Evolutionary conservation across 2,797 vertebrate species (phyloP).

Genomic region (Aeoliscus strigatus): DNA sequence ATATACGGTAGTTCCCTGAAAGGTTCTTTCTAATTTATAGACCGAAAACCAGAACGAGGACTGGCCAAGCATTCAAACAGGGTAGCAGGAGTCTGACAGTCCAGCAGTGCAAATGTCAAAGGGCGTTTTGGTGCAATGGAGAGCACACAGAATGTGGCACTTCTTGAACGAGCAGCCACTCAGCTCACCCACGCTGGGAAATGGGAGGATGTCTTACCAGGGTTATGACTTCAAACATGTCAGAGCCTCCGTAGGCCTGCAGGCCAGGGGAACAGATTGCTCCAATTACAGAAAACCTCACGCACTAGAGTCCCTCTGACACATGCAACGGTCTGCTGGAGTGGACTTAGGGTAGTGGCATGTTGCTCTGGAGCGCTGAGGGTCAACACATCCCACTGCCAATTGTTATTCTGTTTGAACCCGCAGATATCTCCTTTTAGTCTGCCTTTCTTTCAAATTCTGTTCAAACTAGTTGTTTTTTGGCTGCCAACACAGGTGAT

Average conservation of each 20-base stretch:
- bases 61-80: slow-evolving; percentile 15
- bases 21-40: slow-evolving; percentile 23
- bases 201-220: slow-evolving; percentile 63
- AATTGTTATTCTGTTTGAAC: slow-evolving; percentile 73
- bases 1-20: slow-evolving; percentile 1
- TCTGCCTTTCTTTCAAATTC: slow-evolving; percentile 60
- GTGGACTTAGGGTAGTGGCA: slow-evolving; percentile 67
- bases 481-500: slow-evolving; percentile 66
- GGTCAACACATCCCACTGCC: slow-evolving; percentile 60
- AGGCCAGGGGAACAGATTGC: slow-evolving; percentile 71
- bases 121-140: slow-evolving; percentile 34
- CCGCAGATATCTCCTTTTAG: slow-evolving; percentile 64
- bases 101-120: slow-evolving; percentile 45
- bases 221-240: slow-evolving; percentile 72
- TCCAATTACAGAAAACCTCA: slow-evolving; percentile 75
- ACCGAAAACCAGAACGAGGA: slow-evolving; percentile 18
- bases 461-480: slow-evolving; percentile 59
- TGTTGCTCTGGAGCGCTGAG: slow-evolving; percentile 60
- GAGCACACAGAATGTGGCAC: slow-evolving; percentile 30
- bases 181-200: slow-evolving; percentile 52
- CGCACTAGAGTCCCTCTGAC: slow-evolving; percentile 66
- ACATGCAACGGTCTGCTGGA: slow-evolving; percentile 63
- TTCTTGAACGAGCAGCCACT: slow-evolving; percentile 32
- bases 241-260: slow-evolving; percentile 53
- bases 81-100: slow-evolving; percentile 10